phyloP scores from a whole-genome alignment of 1,140 invertebrate genomes.

The Meloidogyne chitwoodi region DNA sequence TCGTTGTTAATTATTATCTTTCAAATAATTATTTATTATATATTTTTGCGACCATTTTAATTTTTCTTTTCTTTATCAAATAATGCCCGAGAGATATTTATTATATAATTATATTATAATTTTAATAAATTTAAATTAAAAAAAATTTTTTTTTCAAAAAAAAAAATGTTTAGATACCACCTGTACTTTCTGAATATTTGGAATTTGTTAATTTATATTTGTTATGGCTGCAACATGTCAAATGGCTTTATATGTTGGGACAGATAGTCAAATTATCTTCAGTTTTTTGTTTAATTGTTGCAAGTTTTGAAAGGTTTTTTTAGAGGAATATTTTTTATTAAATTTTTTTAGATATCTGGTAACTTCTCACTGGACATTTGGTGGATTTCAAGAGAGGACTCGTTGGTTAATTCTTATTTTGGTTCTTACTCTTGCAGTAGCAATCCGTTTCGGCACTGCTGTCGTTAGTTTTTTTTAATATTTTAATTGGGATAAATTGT shows the following conservation, averaged over 20 bases:
- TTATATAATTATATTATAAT: not conserved
- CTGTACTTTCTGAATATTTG: conserved; percentile 47
- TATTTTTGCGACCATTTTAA: not conserved
- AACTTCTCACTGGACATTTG: conserved; percentile 58
- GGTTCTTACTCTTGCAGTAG: conserved; percentile 36
- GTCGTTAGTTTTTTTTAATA: conserved; percentile 28
- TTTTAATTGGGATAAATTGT: too few relatives aligned
- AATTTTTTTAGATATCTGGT: conserved; percentile 24
- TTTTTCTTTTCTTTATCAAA: too few relatives aligned
- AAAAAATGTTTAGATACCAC: conserved; percentile 33
- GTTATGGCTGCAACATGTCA: conserved; percentile 44
- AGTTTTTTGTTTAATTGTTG: conserved; percentile 55
- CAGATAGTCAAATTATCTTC: conserved; percentile 58
- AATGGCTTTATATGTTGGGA: conserved; percentile 43
- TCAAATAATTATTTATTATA: not conserved
- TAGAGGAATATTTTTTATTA: not conserved
- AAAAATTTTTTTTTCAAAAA: not conserved
- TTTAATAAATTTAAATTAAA: not conserved
- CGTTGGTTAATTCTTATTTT: conserved; percentile 49
- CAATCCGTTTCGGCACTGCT: conserved; percentile 48
- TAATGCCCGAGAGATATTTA: too few relatives aligned
- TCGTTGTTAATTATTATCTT: not conserved
- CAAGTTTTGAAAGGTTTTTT: conserved; percentile 48
- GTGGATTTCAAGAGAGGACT: conserved; percentile 50
- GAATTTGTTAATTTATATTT: conserved; percentile 36